A percentile compares a stretch with the other conserved stretches of the same genome.
These are phyloP conservation scores for Hydropotes inermis DNA, from an alignment of 2,113 vertebrate species.

Conservation along the genomic window DNA sequence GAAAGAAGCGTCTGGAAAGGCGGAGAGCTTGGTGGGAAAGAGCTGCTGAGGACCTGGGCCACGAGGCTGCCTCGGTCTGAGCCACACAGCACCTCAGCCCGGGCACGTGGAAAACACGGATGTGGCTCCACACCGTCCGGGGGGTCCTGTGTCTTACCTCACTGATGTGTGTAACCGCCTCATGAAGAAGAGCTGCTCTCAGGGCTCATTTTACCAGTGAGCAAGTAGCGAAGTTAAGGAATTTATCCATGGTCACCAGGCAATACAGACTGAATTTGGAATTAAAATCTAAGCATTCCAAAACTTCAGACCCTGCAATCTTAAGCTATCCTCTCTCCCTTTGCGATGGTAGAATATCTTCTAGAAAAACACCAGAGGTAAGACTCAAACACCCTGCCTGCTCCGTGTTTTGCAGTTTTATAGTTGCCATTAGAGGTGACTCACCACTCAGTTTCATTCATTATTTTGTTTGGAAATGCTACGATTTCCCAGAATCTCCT, in stretches of 20 bases:
- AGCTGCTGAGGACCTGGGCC: neutral
- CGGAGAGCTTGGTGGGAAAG: neutral
- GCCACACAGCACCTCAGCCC: neutral
- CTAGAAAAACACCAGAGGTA: no score
- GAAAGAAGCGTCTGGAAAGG: neutral
- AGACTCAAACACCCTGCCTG: neutral
- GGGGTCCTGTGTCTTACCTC: neutral
- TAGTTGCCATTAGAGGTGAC: neutral
- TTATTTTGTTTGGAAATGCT: neutral
- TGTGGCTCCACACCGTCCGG: accelerated
- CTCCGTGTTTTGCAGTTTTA: neutral
- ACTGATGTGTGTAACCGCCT: neutral
- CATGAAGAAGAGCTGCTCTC: neutral
- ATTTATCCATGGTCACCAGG: neutral
- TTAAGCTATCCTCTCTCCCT: neutral
- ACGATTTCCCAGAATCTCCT: neutral
- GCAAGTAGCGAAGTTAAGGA: neutral
- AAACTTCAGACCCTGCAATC: neutral
- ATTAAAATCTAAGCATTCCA: neutral
- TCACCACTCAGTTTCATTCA: neutral
- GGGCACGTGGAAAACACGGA: accelerated
- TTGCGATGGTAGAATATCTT: neutral
- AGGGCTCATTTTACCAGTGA: neutral
- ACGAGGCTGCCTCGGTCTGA: neutral
- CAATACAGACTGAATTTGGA: neutral